These are phyloP conservation scores for Drosophila mercatorum DNA, from an alignment of 2,888 invertebrate genomes.

Conservation along the genomic window DNA sequence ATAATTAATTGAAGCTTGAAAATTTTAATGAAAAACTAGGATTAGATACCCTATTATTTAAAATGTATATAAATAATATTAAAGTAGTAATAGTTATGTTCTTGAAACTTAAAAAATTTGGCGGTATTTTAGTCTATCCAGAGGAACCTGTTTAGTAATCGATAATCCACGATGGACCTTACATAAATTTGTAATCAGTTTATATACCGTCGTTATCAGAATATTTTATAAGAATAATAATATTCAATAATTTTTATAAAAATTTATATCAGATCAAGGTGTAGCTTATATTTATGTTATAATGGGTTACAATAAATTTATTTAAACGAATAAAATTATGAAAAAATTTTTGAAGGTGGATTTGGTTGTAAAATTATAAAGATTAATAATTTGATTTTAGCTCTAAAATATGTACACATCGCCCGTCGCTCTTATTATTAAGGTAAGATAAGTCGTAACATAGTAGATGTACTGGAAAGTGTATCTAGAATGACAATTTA, in stretches of 20 bases:
- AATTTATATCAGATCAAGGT: conserved; percentile 86
- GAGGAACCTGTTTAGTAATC: conserved; percentile 2
- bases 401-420: conserved; percentile 85
- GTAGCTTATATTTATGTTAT: conserved; percentile 88
- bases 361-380: conserved; percentile 87
- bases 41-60: conserved; percentile 5
- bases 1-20: not conserved
- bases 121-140: conserved; percentile 3
- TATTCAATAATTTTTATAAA: conserved; percentile 44
- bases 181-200: conserved; percentile 38
- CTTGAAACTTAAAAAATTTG: conserved; percentile 5
- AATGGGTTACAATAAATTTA: conserved; percentile 89
- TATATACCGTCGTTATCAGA: conserved; percentile 10
- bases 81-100: not conserved
- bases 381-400: conserved; percentile 86
- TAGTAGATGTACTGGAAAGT: conserved; percentile 84
- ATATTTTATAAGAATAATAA: conserved; percentile 8
- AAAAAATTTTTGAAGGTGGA: conserved; percentile 87
- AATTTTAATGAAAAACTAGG: not conserved
- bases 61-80: not conserved
- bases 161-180: conserved; percentile 4
- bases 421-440: conserved; percentile 11
- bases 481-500: conserved; percentile 87
- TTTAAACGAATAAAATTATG: conserved; percentile 85
- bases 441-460: conserved; percentile 18